Evolutionary conservation across 2,797 vertebrate genomes (phyloP).

Genomic region (Eurystomus glaucurus): DNA sequence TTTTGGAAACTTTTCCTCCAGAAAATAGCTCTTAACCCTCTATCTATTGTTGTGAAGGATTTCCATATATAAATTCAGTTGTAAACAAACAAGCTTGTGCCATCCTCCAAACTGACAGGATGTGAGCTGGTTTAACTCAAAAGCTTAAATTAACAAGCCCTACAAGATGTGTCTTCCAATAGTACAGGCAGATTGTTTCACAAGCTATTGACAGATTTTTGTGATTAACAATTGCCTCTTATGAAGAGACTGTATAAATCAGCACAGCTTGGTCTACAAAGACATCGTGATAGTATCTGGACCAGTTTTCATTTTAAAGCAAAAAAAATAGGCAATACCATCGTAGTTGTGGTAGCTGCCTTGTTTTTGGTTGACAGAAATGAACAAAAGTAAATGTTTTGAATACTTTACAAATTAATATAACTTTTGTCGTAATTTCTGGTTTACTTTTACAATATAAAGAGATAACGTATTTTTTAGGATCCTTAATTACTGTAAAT

Average conservation of each 20-base stretch:
- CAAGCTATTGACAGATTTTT: neutral
- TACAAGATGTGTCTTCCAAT: neutral
- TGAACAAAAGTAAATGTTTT: neutral
- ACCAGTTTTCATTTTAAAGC: neutral
- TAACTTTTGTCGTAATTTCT: neutral
- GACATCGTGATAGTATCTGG: neutral
- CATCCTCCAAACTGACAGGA: neutral
- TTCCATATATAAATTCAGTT: neutral
- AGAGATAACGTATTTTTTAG: neutral
- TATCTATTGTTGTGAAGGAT: neutral
- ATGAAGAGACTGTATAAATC: neutral
- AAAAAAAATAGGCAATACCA: neutral
- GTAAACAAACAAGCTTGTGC: neutral
- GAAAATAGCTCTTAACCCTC: neutral
- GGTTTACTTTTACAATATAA: neutral
- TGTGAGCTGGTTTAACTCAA: neutral
- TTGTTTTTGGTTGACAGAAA: neutral
- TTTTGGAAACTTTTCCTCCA: neutral
- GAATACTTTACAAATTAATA: neutral
- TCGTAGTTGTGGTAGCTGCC: neutral
- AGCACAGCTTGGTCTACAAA: accelerated
- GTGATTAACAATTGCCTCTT: neutral
- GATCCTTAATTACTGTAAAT: neutral
- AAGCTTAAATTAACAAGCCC: neutral
- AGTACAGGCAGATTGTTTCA: neutral